phyloP scores from a whole-genome alignment of 2,797 vertebrate species.

The Xerus rutilus region DNA sequence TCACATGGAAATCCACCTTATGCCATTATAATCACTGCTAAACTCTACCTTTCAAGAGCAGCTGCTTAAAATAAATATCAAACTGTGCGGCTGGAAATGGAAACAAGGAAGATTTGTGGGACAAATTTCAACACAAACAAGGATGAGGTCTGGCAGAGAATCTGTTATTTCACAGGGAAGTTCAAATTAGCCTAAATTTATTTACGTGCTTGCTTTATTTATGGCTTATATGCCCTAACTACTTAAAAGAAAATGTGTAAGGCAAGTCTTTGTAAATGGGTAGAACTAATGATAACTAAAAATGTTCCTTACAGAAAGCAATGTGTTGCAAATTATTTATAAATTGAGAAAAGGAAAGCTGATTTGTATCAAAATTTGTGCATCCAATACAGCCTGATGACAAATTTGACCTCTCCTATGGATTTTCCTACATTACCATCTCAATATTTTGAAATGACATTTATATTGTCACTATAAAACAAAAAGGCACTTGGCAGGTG shows the following conservation, averaged over 20 bases:
- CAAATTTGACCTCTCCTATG: not conserved
- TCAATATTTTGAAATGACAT: not conserved
- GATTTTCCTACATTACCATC: not conserved
- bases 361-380: not conserved
- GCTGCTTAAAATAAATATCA: slow-evolving; percentile 69
- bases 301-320: not conserved
- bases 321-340: slow-evolving; percentile 22
- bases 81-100: slow-evolving; percentile 49
- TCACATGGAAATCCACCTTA: slow-evolving; percentile 45
- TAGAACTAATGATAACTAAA: slow-evolving; percentile 15
- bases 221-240: not conserved
- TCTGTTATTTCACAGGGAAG: slow-evolving; percentile 51
- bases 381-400: not conserved
- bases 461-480: not conserved
- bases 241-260: slow-evolving; percentile 33
- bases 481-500: not conserved
- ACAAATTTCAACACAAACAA: slow-evolving; percentile 19
- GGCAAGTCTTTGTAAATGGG: not conserved
- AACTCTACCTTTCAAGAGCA: slow-evolving; percentile 62
- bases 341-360: slow-evolving; percentile 6
- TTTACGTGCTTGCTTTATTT: not conserved
- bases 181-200: slow-evolving; percentile 14
- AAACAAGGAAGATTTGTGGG: not conserved
- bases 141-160: slow-evolving; percentile 1
- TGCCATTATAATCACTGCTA: slow-evolving; percentile 10